Evolutionary conservation across 2,113 vertebrate genomes (phyloP), one percentile per base, ranked within the genome.

Genomic region (Hippocampus zosterae): DNA sequence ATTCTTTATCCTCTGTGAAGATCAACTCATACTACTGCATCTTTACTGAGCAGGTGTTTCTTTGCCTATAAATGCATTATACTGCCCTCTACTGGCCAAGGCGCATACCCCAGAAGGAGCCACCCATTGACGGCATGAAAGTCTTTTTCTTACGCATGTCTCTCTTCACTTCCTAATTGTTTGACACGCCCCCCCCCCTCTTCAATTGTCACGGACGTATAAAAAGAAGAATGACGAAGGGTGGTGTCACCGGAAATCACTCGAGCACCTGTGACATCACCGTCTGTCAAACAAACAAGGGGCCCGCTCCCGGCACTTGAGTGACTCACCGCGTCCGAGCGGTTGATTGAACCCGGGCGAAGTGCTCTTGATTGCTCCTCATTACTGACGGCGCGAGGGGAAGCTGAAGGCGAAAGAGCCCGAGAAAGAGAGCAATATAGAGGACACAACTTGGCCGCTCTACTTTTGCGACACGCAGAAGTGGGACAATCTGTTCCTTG

Each of bases 401-500:
- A 84, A 82, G 81, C 81, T 85, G 84, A 77, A 80, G 78, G 83
- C 75, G 73, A 78, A 82, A 79, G 76, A 83, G 82, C 79, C 76
- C 81, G 78, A 81, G 85, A 81, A 81, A 78, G 76, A 78, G 76
- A 79, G 85, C 52, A 65, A 80, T 79, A 90, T 87, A 86, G 84
- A 90, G 89, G 89, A 86, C 90, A 85, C 79, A 81, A 90, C 81
- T 89, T 90, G 90, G 88, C 88, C 85, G 92, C 88, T 92, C 92
- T 79, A 92, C 87, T 92, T 93, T 91, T 76, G 75, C 88, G 84
- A 87, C 86, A 84, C 85, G 76, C 86, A 88, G 87, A 93, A 92
- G 88, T 93, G 92, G 92, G 92, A 90, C 92, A 92, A 91, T 90
- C 91, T 93, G 92, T 93, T 93, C 92, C 88, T 89, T 93, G 92